A percentile compares a stretch with the other conserved stretches of the same genome.
Evolutionary conservation across 64 coral and sea anemone species (phyloP).

Genomic region (Trachythela sp.): DNA sequence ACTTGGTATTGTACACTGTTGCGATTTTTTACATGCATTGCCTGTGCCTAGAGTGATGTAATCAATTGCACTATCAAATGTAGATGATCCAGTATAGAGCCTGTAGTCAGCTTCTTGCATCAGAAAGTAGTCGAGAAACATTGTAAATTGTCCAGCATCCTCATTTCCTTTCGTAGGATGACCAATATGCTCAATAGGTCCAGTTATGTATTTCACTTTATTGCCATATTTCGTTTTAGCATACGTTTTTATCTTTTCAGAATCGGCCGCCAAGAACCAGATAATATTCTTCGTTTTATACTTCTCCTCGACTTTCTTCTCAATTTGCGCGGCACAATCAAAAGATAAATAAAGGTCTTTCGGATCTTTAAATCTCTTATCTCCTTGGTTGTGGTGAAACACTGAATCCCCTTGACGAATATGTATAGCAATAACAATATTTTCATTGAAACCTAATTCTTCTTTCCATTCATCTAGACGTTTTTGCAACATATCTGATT

Average conservation of each 20-base stretch:
- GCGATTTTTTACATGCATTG: not conserved
- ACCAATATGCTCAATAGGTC: not conserved
- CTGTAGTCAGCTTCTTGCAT: constrained; percentile 7
- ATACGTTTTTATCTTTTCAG: not conserved
- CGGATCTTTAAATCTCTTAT: not conserved
- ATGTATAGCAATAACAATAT: not conserved
- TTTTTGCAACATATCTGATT: not conserved
- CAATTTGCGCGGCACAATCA: not conserved
- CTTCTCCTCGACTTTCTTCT: not conserved
- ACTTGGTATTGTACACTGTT: not conserved
- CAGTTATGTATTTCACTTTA: not conserved
- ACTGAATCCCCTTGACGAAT: not conserved
- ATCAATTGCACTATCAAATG: not conserved
- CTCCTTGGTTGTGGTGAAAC: not conserved
- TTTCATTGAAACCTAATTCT: not conserved
- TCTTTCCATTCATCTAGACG: not conserved
- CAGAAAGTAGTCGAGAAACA: not conserved
- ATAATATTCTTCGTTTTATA: not conserved
- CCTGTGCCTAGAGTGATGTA: not conserved
- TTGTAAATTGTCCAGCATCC: not conserved
- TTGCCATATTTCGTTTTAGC: not conserved
- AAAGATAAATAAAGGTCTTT: not conserved
- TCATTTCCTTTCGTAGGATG: not conserved
- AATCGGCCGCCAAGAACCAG: not conserved
- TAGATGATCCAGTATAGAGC: not conserved